These are phyloP conservation scores for Lepidocyrtinus sp. DNA, from an alignment of 2,888 invertebrate species.

Conservation along the genomic window DNA sequence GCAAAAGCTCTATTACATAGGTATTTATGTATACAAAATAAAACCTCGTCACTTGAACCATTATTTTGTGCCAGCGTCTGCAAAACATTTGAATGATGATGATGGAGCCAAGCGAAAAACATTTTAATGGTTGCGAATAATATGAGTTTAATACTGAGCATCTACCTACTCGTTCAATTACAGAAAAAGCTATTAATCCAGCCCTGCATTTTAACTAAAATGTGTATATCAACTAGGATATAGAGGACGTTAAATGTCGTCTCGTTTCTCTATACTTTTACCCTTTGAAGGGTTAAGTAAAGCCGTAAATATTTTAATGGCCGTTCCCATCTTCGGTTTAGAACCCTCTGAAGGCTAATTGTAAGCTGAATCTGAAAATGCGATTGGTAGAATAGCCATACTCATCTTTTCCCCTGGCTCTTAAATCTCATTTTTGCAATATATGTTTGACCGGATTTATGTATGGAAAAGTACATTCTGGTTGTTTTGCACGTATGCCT, in stretches of 20 bases:
- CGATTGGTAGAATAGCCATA: conserved; percentile 38
- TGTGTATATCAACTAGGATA: too few species aligned
- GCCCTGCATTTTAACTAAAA: too few species aligned
- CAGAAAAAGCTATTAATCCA: not conserved
- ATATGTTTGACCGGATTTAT: not conserved
- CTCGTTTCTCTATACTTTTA: not conserved
- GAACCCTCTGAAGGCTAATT: conserved; percentile 54
- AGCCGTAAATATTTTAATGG: conserved; percentile 58
- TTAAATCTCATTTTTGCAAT: conserved; percentile 44
- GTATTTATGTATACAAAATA: too few species aligned
- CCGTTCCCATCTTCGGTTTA: conserved; percentile 55
- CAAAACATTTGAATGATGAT: too few species aligned
- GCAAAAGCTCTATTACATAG: too few species aligned
- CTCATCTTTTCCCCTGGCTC: conserved; percentile 25
- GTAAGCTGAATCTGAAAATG: conserved; percentile 29
- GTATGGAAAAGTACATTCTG: not conserved
- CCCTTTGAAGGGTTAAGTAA: not conserved
- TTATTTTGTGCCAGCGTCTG: too few species aligned
- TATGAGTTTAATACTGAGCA: too few species aligned
- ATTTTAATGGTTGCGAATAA: too few species aligned
- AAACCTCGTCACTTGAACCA: too few species aligned
- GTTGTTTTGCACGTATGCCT: not conserved
- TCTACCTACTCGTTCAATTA: not conserved
- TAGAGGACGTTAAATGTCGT: too few species aligned
- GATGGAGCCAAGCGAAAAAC: too few species aligned